phyloP scores from a whole-genome alignment of 1,140 invertebrate species.

The Brachionus plicatilis region DNA sequence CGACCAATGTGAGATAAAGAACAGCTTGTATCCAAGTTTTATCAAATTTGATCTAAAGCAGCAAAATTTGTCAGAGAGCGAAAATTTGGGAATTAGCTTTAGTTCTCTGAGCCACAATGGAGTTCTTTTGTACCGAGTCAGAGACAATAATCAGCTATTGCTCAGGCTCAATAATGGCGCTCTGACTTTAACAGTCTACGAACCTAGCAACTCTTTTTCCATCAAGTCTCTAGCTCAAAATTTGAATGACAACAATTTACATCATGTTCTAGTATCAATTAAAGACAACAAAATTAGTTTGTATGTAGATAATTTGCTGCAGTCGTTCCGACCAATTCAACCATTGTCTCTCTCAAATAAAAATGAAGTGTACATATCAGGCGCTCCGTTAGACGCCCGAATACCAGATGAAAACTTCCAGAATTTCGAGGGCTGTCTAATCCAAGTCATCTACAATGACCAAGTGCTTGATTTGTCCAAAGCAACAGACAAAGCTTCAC shows the following conservation, averaged over 20 bases:
- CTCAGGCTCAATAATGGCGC: background rate
- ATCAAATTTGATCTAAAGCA: background rate
- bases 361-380: background rate
- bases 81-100: slow-evolving; percentile 26
- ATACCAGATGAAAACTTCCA: background rate
- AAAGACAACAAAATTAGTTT: background rate
- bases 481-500: background rate
- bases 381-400: background rate
- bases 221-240: background rate
- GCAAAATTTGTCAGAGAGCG: background rate
- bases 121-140: slow-evolving; percentile 3
- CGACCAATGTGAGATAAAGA: slow-evolving; percentile 28
- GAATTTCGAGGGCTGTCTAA: slow-evolving; percentile 33
- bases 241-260: slow-evolving; percentile 31
- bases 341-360: background rate
- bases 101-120: background rate
- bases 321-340: background rate
- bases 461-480: slow-evolving; percentile 15
- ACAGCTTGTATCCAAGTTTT: background rate
- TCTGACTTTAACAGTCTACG: background rate
- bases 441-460: slow-evolving; percentile 26
- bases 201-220: background rate
- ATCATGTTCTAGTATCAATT: background rate
- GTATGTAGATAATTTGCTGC: slow-evolving; percentile 17
- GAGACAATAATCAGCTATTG: background rate